These are phyloP conservation scores for Drepanosiphum platanoidis DNA, from an alignment of 2,888 invertebrate genomes.

Conservation along the genomic window DNA sequence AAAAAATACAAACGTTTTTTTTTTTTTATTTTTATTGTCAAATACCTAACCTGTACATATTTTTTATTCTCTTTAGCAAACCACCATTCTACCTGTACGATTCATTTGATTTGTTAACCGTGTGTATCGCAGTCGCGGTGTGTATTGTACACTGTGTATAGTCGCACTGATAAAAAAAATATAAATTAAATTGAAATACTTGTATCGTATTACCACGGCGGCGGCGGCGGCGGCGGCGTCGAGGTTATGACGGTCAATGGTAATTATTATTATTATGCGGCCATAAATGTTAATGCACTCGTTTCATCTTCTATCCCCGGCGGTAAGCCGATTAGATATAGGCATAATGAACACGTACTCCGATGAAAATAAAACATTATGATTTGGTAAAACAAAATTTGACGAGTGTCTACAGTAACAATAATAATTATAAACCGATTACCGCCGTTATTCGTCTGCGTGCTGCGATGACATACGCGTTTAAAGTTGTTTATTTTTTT, in stretches of 20 bases:
- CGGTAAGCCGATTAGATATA: not conserved
- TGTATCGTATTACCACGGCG: not conserved
- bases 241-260: not conserved
- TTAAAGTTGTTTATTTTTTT: not conserved
- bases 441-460: not conserved
- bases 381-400: not conserved
- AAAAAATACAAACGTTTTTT: not conserved
- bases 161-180: not conserved
- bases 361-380: not conserved
- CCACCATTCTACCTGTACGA: not conserved
- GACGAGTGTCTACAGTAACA: not conserved
- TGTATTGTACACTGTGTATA: not conserved
- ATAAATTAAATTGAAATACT: not conserved
- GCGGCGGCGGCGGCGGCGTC: not conserved
- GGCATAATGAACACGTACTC: not conserved
- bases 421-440: not conserved
- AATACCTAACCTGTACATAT: no score
- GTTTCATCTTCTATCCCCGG: not conserved
- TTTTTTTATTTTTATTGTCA: no score
- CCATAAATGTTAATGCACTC: not conserved
- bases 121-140: not conserved
- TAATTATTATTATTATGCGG: not conserved
- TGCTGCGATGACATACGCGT: not conserved
- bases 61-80: no score
- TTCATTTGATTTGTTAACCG: not conserved